Percentiles rank a stretch among this genome's conserved stretches.
These are phyloP conservation scores for Galeopterus variegatus DNA, from an alignment of 2,113 vertebrate genomes.

Conservation along the genomic window DNA sequence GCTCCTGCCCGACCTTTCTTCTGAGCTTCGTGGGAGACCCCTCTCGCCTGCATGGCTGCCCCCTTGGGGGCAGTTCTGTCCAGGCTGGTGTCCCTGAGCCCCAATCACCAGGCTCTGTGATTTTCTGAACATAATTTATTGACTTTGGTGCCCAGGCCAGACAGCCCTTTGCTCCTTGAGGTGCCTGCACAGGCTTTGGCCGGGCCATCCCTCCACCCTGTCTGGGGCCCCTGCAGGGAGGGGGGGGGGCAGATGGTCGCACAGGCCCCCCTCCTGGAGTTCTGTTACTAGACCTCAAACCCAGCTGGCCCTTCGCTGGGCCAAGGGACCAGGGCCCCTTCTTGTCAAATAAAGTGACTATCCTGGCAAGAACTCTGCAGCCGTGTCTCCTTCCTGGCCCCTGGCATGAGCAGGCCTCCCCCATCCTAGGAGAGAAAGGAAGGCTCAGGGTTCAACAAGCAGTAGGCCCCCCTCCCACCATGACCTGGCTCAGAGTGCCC, in stretches of 20 bases:
- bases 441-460: slow-evolving; percentile 42
- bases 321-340: not conserved
- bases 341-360: slow-evolving; percentile 71
- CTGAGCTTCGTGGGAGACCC: slow-evolving; percentile 79
- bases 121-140: slow-evolving; percentile 84
- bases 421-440: slow-evolving; percentile 37
- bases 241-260: not conserved
- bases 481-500: not conserved
- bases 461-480: not conserved
- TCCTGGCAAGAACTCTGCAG: slow-evolving; percentile 56
- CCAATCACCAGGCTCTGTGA: slow-evolving; percentile 71
- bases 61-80: slow-evolving; percentile 56
- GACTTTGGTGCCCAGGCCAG: slow-evolving; percentile 45
- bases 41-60: slow-evolving; percentile 54
- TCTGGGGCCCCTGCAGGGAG: not conserved
- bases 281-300: slow-evolving; percentile 2
- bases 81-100: slow-evolving; percentile 48
- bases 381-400: slow-evolving; percentile 40
- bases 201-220: not conserved
- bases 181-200: not conserved
- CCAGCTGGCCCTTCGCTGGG: not conserved
- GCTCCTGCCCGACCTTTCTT: slow-evolving; percentile 84
- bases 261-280: not conserved
- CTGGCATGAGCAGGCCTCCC: not conserved
- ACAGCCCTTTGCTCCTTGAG: slow-evolving; percentile 11